Conservation (phyloP, 2,797 vertebrate species). For the Cetoscarus ocellatus region DNA sequence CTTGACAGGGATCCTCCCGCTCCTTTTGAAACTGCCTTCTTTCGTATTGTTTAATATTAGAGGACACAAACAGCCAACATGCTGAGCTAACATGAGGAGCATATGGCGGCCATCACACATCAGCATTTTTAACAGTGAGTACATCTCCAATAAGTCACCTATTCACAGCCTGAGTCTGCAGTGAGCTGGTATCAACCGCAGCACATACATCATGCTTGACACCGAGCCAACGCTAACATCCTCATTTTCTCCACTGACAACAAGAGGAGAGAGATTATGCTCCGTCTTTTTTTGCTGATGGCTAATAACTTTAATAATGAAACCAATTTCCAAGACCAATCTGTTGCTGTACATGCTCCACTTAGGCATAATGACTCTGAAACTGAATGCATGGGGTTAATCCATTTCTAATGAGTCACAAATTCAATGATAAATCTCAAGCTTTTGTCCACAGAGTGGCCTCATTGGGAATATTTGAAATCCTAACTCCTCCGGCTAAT, state of each 20-base stretch:
- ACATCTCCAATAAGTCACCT: conserved; percentile 26
- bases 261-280: conserved; percentile 38
- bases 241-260: conserved; percentile 42
- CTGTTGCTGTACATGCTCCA: conserved; percentile 58
- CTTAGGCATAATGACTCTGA: conserved; percentile 62
- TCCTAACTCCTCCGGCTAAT: conserved; percentile 84
- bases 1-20: too few relatives aligned
- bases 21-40: too few relatives aligned
- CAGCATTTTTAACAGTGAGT: too few relatives aligned
- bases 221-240: conserved; percentile 39
- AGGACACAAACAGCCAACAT: too few relatives aligned
- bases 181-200: conserved; percentile 14
- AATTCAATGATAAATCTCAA: conserved; percentile 83
- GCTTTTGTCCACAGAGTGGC: conserved; percentile 80
- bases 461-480: conserved; percentile 84
- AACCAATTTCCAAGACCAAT: conserved; percentile 64
- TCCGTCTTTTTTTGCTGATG: conserved; percentile 54
- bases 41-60: too few relatives aligned
- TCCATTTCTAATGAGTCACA: conserved; percentile 63
- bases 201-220: conserved; percentile 49
- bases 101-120: too few relatives aligned
- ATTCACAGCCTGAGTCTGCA: conserved; percentile 21
- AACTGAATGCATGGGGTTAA: conserved; percentile 65
- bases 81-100: too few relatives aligned
- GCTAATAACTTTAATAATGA: conserved; percentile 67